These are phyloP conservation scores for Dugesia japonica DNA, from an alignment of 2,888 invertebrate genomes.

Conservation along the genomic window DNA sequence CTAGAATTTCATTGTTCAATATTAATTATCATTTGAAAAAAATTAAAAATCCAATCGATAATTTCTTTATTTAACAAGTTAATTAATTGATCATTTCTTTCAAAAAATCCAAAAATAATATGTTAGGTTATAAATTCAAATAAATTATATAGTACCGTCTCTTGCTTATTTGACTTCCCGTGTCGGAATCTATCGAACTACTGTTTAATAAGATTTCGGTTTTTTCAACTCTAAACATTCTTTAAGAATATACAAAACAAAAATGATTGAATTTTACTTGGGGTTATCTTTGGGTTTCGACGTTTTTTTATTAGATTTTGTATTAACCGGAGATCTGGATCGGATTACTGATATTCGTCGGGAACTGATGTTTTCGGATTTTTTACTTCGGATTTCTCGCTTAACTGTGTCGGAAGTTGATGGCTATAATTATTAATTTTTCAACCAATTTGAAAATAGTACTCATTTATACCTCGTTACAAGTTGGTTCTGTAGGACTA, in stretches of 20 bases:
- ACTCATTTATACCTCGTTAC: background rate
- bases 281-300: background rate
- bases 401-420: background rate
- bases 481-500: background rate
- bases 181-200: conserved; percentile 15
- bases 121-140: no score
- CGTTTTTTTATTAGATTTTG: background rate
- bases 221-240: background rate
- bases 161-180: conserved; percentile 20
- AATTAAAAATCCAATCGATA: no score
- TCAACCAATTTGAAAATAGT: background rate
- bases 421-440: background rate
- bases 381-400: background rate
- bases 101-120: no score
- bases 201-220: background rate
- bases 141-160: background rate
- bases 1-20: no score
- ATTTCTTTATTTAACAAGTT: no score
- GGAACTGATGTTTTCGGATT: background rate
- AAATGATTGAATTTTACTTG: background rate
- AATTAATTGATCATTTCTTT: no score
- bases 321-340: background rate
- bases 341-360: background rate
- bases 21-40: no score
- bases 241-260: background rate